Percentiles rank a stretch among this genome's conserved stretches.
Evolutionary conservation across 2,888 invertebrate species (phyloP).

Genomic region (Axea sp.): DNA sequence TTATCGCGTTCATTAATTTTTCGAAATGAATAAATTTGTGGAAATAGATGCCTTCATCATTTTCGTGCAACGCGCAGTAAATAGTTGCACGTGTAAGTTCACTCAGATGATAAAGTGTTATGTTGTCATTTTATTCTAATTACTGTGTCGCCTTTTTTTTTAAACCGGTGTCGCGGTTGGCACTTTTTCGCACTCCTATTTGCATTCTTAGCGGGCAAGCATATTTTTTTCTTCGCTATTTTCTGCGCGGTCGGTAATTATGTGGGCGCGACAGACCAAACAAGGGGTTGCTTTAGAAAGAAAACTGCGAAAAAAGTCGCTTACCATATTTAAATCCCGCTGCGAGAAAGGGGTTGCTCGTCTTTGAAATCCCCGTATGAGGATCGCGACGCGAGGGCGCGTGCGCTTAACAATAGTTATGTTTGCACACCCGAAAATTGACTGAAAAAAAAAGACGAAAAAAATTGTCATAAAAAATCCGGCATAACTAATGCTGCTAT

Average conservation of each 20-base stretch:
- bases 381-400: constrained; percentile 58
- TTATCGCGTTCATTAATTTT: too few relatives aligned
- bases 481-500: constrained; percentile 26
- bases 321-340: constrained; percentile 71
- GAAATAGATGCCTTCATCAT: too few relatives aligned
- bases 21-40: too few relatives aligned
- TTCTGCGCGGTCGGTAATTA: constrained; percentile 76
- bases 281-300: constrained; percentile 71
- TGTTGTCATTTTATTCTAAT: constrained; percentile 39
- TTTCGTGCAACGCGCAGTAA: too few relatives aligned
- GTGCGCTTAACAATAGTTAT: constrained; percentile 72
- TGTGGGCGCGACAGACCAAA: constrained; percentile 79
- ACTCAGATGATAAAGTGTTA: not conserved
- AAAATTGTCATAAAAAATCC: constrained; percentile 23
- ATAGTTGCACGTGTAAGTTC: too few relatives aligned
- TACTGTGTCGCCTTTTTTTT: constrained; percentile 35
- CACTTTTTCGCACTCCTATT: constrained; percentile 31
- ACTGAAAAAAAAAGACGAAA: constrained; percentile 40
- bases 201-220: constrained; percentile 39
- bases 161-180: constrained; percentile 22
- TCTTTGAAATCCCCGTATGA: constrained; percentile 51
- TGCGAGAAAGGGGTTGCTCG: constrained; percentile 68
- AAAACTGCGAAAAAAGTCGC: constrained; percentile 68
- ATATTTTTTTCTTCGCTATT: constrained; percentile 71
- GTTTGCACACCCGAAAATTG: constrained; percentile 75